These are phyloP conservation scores for Plusia festucae DNA, from an alignment of 2,888 invertebrate species.

Conservation along the genomic window DNA sequence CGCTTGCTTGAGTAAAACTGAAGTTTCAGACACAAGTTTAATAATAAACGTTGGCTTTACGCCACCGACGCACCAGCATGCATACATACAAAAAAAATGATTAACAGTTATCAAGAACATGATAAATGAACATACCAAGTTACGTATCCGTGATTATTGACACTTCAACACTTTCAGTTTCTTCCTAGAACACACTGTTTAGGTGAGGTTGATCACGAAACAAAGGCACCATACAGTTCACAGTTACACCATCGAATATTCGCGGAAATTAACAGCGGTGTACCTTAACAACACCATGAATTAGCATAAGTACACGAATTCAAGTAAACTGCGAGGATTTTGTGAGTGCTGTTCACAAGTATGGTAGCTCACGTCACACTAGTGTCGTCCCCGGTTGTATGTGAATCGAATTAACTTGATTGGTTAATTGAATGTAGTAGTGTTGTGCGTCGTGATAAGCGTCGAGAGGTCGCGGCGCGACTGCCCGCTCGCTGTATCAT, in stretches of 20 bases:
- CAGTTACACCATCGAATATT: slow-evolving; percentile 80
- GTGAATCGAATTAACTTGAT: slow-evolving; percentile 74
- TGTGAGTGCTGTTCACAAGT: slow-evolving; percentile 20
- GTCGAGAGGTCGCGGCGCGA: slow-evolving; percentile 82
- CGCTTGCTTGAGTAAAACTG: slow-evolving; percentile 72
- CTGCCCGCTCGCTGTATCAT: slow-evolving; percentile 81
- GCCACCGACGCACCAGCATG: slow-evolving; percentile 73
- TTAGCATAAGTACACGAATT: slow-evolving; percentile 67
- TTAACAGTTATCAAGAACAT: slow-evolving; percentile 43
- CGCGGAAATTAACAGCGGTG: slow-evolving; percentile 73
- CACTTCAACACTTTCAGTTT: slow-evolving; percentile 80
- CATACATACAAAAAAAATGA: slow-evolving; percentile 54
- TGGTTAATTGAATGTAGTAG: slow-evolving; percentile 74
- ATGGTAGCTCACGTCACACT: slow-evolving; percentile 14
- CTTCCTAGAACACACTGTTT: slow-evolving; percentile 73
- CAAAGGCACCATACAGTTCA: slow-evolving; percentile 78
- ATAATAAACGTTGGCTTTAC: slow-evolving; percentile 83
- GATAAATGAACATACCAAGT: slow-evolving; percentile 66
- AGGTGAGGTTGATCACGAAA: slow-evolving; percentile 66
- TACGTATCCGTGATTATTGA: slow-evolving; percentile 69
- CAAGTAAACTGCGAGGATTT: slow-evolving; percentile 35
- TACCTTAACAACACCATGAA: slow-evolving; percentile 63
- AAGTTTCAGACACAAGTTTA: slow-evolving; percentile 76
- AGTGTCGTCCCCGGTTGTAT: slow-evolving; percentile 51
- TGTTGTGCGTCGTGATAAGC: slow-evolving; percentile 82